Evolutionary conservation across 1,140 invertebrate genomes (phyloP).

Genomic region (Drosophila setifemur): DNA sequence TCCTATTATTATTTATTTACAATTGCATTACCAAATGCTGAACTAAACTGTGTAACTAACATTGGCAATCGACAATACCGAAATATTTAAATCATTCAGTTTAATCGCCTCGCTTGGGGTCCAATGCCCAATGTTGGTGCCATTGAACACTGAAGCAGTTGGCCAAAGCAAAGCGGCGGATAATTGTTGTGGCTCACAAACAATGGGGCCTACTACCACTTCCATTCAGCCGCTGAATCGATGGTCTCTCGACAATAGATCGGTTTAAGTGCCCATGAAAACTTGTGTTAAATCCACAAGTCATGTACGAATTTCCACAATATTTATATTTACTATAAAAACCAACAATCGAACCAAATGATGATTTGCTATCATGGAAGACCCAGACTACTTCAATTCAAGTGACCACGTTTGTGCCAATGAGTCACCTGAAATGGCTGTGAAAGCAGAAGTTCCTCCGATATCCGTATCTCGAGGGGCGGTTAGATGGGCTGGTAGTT

Average conservation of each 20-base stretch:
- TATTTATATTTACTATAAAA: slow-evolving; percentile 4
- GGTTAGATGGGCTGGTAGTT: not conserved
- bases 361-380: not conserved
- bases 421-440: slow-evolving; percentile 41
- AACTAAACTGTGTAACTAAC: not conserved
- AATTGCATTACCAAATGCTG: too few relatives aligned
- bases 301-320: not conserved
- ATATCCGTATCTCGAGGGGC: not conserved
- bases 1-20: too few relatives aligned
- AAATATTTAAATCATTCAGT: slow-evolving; percentile 41
- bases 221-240: slow-evolving; percentile 11
- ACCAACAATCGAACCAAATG: not conserved
- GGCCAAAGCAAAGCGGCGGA: slow-evolving; percentile 34
- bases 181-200: slow-evolving; percentile 37
- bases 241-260: slow-evolving; percentile 2
- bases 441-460: slow-evolving; percentile 35
- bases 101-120: slow-evolving; percentile 16
- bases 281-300: not conserved
- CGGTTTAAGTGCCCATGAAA: slow-evolving; percentile 18
- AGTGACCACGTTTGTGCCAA: too few relatives aligned
- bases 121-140: slow-evolving; percentile 18
- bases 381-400: too few relatives aligned
- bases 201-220: slow-evolving; percentile 12
- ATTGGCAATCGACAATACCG: not conserved
- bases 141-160: slow-evolving; percentile 25